Base-by-base conservation (phyloP, 2,888 invertebrate genomes). In the Campopleginae sp. region DNA sequence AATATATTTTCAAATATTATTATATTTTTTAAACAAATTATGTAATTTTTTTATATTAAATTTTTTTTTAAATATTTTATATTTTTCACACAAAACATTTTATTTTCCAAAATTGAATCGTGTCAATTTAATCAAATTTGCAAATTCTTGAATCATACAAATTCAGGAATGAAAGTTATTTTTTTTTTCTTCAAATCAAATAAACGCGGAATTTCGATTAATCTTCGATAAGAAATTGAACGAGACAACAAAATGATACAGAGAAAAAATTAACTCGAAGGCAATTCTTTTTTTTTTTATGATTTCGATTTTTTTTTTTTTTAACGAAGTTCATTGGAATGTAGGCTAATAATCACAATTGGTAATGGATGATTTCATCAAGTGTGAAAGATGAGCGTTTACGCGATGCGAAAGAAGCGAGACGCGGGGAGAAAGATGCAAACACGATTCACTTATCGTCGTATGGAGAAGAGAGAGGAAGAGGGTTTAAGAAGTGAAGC, bases 391-490 rank as follows among this genome's bases (percentile, higher is more conserved):
- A 27, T 27, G 44, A 38, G 51, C 42, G 23, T 74, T 6, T 38
- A n/a, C 3, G 6, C 17, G 54, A 51, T 8, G n/a, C 4, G 58
- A 54, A 44, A 42, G 27, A 27, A 27, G 51, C 6, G 54, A 23
- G 58, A 14, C 23, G 58, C 19, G 42, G 17, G 19, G 54, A 17
- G 42, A 1, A 44, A 44, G 14, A 58, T 46, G 19, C 17, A 38
- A 27, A 54, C 46, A 74, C 61, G 61, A 61, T 33, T 33, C 12
- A 19, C 19, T 33, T 33, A 48, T 63, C 46, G 54, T 61, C 38
- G 19, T 27, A 83, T 84, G 84, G 84, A 86, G 72, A 44, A 42
- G 17, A 17, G 51, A 27, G 66, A 63, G 79, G 46, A 58, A 58
- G 58, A 27, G 68, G 68, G 44, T 23, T 23, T 27, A 27, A 27